Evolutionary conservation across 2,797 vertebrate species (phyloP), one percentile per base, ranked within the genome.

Genomic region (Ctenosaura bakeri): DNA sequence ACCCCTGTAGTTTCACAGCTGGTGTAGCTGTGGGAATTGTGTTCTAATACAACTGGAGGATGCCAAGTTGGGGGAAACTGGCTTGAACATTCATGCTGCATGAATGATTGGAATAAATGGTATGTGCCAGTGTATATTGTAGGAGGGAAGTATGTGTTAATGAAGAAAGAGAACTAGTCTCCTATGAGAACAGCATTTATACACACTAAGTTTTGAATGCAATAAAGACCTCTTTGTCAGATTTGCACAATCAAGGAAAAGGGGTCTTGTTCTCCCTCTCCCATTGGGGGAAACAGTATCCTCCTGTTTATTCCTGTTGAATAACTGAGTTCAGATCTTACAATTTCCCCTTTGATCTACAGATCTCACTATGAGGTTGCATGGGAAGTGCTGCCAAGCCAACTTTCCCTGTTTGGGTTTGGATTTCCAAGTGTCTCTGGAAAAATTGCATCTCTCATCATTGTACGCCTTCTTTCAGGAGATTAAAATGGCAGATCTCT

Each of bases 321-420:
- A 87, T 82, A 69, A 64, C 79, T 89, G 89, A 59, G 88, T 91
- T 93, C 42, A 18, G 84, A 81, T 90, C 26, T 69, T 69, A 20
- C 4, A 24, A 52, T 74, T 50, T 32, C 0, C 0, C 4, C n/a
- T 90, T 92, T 91, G 91, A 92, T 93, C 85, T 90, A 46, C 76
- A 56, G 86, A 85, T 92, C 87, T 92, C 90, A 80, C 66, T 85
- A 8, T 80, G 80, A 90, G 88, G 66, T 85, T 62, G 56, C 66
- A 38, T 42, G 50, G 92, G 93, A 89, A 69, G 16, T 4, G 9
- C 0, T 83, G 91, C 91, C 90, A 81, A 90, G 86, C 42, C 66
- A 85, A 85, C 24, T 29, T 92, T 92, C 78, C n/a, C 79, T 74
- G 79, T 76, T 46, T 66, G n/a, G 62, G 9, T 56, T 80, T 1